phyloP scores from a whole-genome alignment of 2,888 invertebrate genomes.

The Pherbina coryleti region DNA sequence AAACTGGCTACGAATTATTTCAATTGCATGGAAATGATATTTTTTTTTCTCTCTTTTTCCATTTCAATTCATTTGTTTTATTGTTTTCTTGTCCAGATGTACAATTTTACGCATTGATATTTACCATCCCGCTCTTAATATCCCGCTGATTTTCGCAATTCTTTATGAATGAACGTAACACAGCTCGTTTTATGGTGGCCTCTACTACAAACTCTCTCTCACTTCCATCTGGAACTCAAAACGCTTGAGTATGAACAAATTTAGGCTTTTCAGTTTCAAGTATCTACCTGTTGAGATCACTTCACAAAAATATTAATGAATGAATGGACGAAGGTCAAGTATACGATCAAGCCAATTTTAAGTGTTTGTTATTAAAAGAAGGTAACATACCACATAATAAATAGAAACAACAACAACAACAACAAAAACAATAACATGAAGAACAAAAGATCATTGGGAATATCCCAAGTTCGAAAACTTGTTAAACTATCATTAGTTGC shows the following conservation, averaged over 20 bases:
- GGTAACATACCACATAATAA: not conserved
- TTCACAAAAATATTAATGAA: constrained; percentile 46
- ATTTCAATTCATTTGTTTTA: not conserved
- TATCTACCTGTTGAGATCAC: constrained; percentile 48
- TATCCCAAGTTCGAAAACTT: constrained; percentile 55
- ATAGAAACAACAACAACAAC: constrained; percentile 1
- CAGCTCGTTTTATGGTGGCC: constrained; percentile 24
- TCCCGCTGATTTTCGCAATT: constrained; percentile 14
- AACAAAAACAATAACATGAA: not conserved
- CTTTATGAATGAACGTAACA: constrained; percentile 29
- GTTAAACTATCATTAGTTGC: constrained; percentile 68
- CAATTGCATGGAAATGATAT: not conserved
- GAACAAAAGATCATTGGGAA: constrained; percentile 52
- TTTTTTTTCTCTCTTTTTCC: not conserved
- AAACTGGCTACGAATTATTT: too few species aligned
- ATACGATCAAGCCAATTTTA: constrained; percentile 47
- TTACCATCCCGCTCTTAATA: constrained; percentile 10
- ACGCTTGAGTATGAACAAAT: not conserved
- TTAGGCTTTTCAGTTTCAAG: constrained; percentile 58
- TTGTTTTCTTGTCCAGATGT: constrained; percentile 47
- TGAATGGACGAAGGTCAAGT: constrained; percentile 51
- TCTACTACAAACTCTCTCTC: not conserved
- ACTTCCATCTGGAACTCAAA: not conserved
- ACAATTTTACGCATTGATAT: constrained; percentile 44
- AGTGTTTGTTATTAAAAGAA: constrained; percentile 42